Base-by-base conservation (phyloP, 2,888 invertebrate genomes). In the Odontomyia ornata region DNA sequence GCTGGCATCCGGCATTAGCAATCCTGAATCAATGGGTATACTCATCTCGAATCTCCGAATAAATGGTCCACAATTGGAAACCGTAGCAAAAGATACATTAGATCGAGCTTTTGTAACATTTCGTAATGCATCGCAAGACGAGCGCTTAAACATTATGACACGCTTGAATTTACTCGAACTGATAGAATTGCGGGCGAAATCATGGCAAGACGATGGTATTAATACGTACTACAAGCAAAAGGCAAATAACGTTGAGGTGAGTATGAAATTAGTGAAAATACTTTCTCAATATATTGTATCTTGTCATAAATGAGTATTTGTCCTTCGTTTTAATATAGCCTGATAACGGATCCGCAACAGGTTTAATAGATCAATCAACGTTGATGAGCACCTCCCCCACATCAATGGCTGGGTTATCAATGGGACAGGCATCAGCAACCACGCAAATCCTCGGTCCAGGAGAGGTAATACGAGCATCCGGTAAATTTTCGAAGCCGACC, bases 151-250 rank as follows among this genome's bases (percentile, higher is more conserved):
- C 85, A 91, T 93, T 85, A 91, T 93, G 87, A 94, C 95, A 83
- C 91, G 96, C 87, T 90, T 95, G 84, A 93, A 95, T 87, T 90
- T 97, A 83, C 91, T 98, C 85, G 96, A 97, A 89, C 89, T 97
- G 80, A 95, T 98, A 83, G 97, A 98, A 88, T 89, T 97, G 84
- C 90, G 97, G 85, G 97, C 97, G 80, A 94, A 94, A 87, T 92
- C 93, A 84, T 97, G 97, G 97, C 92, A 93, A 84, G 92, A 93
- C 81, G 94, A 95, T 86, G 92, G 93, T 82, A 92, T 95, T 89
- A 93, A 92, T 87, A 91, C 92, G 83, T 96, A 96, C 87, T 96
- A 96, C 85, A 92, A 91, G 85, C 89, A 90, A 82, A 90, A 91
- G 85, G 90, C 89, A 85, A 90, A 90, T 81, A 90, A 90, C 83